phyloP scores from a whole-genome alignment of 1,140 invertebrate genomes.

The Drosophila mauritiana region DNA sequence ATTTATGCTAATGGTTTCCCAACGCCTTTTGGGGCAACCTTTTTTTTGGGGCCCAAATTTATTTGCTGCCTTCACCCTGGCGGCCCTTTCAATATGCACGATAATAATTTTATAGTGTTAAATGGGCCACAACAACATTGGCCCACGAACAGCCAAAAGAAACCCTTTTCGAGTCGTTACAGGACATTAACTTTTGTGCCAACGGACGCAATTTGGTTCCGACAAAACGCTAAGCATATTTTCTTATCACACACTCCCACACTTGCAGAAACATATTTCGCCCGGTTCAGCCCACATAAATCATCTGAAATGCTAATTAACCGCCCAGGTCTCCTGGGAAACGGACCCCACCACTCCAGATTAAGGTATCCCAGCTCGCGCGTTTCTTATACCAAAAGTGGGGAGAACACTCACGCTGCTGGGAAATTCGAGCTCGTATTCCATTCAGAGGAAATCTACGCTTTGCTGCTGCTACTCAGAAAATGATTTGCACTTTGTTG shows the following conservation, averaged over 20 bases:
- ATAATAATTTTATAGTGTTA: conserved; percentile 83
- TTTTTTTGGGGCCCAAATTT: conserved; percentile 27
- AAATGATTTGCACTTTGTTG: conserved; percentile 38
- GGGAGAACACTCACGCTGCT: not conserved
- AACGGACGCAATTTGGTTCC: conserved; percentile 54
- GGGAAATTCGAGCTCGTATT: conserved; percentile 2
- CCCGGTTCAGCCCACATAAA: conserved; percentile 54
- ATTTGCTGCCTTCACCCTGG: conserved; percentile 36
- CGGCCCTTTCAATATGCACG: conserved; percentile 60
- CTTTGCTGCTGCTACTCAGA: conserved; percentile 8
- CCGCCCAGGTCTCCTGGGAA: conserved; percentile 29
- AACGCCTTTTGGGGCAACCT: conserved; percentile 6
- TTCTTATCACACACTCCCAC: conserved; percentile 67
- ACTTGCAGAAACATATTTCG: conserved; percentile 61
- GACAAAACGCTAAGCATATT: conserved; percentile 67
- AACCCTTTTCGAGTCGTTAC: conserved; percentile 71
- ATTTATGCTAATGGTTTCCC: conserved; percentile 69
- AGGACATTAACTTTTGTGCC: conserved; percentile 74
- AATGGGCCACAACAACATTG: conserved; percentile 56
- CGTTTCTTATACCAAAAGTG: conserved; percentile 4
- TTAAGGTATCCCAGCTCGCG: conserved; percentile 18
- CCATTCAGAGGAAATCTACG: not conserved
- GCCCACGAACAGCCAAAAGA: conserved; percentile 18
- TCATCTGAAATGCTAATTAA: conserved; percentile 76
- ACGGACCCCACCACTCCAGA: conserved; percentile 7